Percentiles rank a stretch among this genome's conserved stretches.
These are phyloP conservation scores for Hesperia comma DNA, from an alignment of 2,888 invertebrate species.

Conservation along the genomic window DNA sequence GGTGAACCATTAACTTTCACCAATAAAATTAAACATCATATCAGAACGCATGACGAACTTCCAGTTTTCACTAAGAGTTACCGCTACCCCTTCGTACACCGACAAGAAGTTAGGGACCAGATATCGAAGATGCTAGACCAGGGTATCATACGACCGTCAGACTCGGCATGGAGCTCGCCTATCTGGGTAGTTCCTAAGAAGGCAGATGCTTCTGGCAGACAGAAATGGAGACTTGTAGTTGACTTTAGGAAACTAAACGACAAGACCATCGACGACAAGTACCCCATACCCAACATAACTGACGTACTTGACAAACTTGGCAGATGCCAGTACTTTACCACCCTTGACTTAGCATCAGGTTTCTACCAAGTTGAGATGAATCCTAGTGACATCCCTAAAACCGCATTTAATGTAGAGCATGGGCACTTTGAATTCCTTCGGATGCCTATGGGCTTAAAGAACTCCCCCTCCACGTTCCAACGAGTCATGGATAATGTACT, in stretches of 20 bases:
- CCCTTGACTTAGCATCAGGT: slow-evolving; percentile 41
- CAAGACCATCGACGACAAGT: slow-evolving; percentile 37
- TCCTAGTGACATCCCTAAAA: slow-evolving; percentile 39
- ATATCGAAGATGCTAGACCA: slow-evolving; percentile 39
- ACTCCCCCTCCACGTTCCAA: slow-evolving; percentile 51
- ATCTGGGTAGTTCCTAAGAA: slow-evolving; percentile 40
- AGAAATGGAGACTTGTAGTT: slow-evolving; percentile 41
- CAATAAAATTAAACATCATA: slow-evolving; percentile 33
- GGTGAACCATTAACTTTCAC: slow-evolving; percentile 32
- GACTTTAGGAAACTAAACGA: slow-evolving; percentile 46
- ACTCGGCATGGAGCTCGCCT: slow-evolving; percentile 38
- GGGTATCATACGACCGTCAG: slow-evolving; percentile 37
- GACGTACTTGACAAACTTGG: slow-evolving; percentile 43
- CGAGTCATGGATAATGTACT: slow-evolving; percentile 45
- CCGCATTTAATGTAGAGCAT: slow-evolving; percentile 42
- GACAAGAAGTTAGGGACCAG: slow-evolving; percentile 36
- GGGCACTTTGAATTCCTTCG: slow-evolving; percentile 44
- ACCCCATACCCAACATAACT: slow-evolving; percentile 40
- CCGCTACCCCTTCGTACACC: slow-evolving; percentile 35
- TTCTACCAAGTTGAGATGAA: slow-evolving; percentile 44
- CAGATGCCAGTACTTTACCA: slow-evolving; percentile 41
- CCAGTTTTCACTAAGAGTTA: slow-evolving; percentile 40
- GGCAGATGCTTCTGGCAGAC: slow-evolving; percentile 32
- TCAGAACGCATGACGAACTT: slow-evolving; percentile 32
- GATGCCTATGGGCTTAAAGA: slow-evolving; percentile 45